Percentiles rank a stretch among this genome's conserved stretches.
Evolutionary conservation across 2,113 vertebrate species (phyloP).

Genomic region (Nicator chloris): DNA sequence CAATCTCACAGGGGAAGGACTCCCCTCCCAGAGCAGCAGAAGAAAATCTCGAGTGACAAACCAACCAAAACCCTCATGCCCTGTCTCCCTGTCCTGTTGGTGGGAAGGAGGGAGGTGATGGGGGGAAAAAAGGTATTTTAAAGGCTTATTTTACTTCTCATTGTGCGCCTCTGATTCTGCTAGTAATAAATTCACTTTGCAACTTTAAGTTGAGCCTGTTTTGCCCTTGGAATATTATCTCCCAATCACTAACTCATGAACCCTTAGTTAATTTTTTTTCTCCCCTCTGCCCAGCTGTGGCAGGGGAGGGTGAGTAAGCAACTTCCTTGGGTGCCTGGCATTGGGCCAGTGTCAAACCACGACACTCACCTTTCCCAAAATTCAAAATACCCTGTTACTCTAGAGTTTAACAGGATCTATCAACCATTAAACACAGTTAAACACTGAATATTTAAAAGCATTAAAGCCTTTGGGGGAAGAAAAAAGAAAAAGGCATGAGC

Average conservation of each 20-base stretch:
- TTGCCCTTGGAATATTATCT: neutral
- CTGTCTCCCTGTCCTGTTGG: fast-evolving
- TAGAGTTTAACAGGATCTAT: neutral
- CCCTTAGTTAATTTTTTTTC: neutral
- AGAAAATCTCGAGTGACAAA: neutral
- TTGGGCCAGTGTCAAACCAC: neutral
- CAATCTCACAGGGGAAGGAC: fast-evolving
- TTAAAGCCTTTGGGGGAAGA: neutral
- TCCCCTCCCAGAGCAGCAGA: neutral
- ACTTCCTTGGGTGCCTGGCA: fast-evolving
- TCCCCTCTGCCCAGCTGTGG: neutral
- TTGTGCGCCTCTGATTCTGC: too few relatives aligned
- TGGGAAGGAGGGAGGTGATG: neutral
- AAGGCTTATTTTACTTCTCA: neutral
- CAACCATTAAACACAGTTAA: neutral
- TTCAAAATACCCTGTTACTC: neutral
- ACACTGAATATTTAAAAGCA: neutral
- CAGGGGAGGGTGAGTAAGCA: fast-evolving
- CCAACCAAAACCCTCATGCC: fast-evolving
- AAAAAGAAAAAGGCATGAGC: neutral
- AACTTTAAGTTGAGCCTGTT: neutral
- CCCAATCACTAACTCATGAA: neutral
- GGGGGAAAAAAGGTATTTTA: neutral
- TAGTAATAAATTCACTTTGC: neutral
- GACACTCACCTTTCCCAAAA: neutral